phyloP scores from a whole-genome alignment of 2,797 vertebrate species.

The Danio albolineatus region DNA sequence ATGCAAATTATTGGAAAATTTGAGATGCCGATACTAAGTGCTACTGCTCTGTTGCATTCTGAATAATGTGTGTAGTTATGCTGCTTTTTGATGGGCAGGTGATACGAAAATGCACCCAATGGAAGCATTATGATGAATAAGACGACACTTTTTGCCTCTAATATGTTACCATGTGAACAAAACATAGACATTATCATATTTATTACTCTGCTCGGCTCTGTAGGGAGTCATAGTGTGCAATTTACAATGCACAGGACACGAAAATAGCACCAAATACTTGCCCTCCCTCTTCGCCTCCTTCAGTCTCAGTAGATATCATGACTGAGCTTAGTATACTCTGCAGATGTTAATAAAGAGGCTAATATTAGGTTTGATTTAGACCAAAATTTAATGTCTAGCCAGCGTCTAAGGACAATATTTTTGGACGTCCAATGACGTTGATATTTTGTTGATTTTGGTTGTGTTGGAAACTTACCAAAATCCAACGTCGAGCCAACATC shows the following conservation, averaged over 20 bases:
- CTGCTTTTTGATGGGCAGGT: constrained; percentile 67
- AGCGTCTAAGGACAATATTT: too few species aligned
- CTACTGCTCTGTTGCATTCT: constrained; percentile 61
- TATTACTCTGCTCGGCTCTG: constrained; percentile 66
- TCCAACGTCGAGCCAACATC: too few species aligned
- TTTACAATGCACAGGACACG: constrained; percentile 34
- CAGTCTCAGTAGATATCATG: constrained; percentile 18
- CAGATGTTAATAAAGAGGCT: too few species aligned
- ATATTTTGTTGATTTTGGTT: too few species aligned
- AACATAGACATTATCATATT: constrained; percentile 79
- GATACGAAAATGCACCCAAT: constrained; percentile 68
- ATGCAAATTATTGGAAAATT: constrained; percentile 68
- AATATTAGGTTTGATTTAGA: too few species aligned
- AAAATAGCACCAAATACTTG: constrained; percentile 33
- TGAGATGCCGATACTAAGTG: constrained; percentile 57
- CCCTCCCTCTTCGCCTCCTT: background rate
- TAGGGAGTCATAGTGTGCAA: constrained; percentile 43
- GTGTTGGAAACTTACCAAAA: too few species aligned
- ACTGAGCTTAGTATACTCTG: constrained; percentile 1
- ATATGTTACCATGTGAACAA: constrained; percentile 69
- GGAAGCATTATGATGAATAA: constrained; percentile 74
- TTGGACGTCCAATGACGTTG: too few species aligned
- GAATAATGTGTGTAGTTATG: constrained; percentile 68
- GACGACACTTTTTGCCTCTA: constrained; percentile 62
- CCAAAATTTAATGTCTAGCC: too few species aligned